Evolutionary conservation across 1,140 invertebrate genomes (phyloP).

Genomic region (Drosophila kurseongensis): DNA sequence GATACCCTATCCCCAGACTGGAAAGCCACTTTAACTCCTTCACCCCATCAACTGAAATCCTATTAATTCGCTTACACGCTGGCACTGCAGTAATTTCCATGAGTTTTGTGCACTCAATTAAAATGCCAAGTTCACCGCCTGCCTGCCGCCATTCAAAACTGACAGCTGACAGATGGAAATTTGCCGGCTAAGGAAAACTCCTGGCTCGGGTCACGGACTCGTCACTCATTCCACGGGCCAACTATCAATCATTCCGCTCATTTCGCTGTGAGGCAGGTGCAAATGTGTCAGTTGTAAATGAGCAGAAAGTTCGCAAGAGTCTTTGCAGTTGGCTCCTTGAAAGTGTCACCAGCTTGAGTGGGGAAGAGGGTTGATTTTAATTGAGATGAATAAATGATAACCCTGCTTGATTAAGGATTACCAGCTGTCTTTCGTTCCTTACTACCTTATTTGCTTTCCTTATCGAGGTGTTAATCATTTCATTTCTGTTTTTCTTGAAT

Average conservation of each 20-base stretch:
- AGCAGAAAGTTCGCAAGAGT: conserved; percentile 37
- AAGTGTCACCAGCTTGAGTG: conserved; percentile 34
- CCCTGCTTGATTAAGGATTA: conserved; percentile 22
- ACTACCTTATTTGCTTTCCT: background rate
- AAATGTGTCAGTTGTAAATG: conserved; percentile 58
- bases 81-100: conserved; percentile 24
- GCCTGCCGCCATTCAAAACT: conserved; percentile 63
- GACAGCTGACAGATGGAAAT: conserved; percentile 76
- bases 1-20: conserved; percentile 2
- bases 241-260: conserved; percentile 65
- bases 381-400: conserved; percentile 45
- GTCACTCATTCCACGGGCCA: conserved; percentile 19
- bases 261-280: conserved; percentile 52
- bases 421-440: background rate
- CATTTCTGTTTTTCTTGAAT: conserved; percentile 13
- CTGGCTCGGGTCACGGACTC: conserved; percentile 47
- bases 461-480: conserved; percentile 5
- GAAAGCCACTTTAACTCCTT: background rate
- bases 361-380: conserved; percentile 16
- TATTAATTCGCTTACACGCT: conserved; percentile 49
- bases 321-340: conserved; percentile 5
- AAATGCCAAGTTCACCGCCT: conserved; percentile 76
- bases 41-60: conserved; percentile 28
- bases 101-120: conserved; percentile 63
- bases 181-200: conserved; percentile 28